These are phyloP conservation scores for Serripes groenlandicus DNA, from an alignment of 2,888 invertebrate species.

Conservation along the genomic window DNA sequence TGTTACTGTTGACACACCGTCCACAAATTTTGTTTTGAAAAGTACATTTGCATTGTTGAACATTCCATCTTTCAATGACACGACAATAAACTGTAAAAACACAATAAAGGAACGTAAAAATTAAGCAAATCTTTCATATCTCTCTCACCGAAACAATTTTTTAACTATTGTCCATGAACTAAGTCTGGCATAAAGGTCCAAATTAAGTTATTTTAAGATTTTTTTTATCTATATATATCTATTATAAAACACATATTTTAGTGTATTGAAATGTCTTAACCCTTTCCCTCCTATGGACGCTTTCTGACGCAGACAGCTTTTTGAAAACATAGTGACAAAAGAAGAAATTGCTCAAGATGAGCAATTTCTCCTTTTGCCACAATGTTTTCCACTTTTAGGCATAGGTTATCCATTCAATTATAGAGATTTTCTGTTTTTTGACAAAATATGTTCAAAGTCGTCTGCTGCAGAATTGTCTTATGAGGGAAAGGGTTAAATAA, in stretches of 20 bases:
- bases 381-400: neutral
- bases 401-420: too few relatives aligned
- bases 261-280: too few relatives aligned
- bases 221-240: too few relatives aligned
- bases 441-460: too few relatives aligned
- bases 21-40: constrained; percentile 97
- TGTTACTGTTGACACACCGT: constrained; percentile 96
- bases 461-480: neutral
- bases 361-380: neutral
- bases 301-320: neutral
- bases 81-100: constrained; percentile 95
- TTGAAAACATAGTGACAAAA: neutral
- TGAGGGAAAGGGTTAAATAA: neutral
- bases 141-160: too few relatives aligned
- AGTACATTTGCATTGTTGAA: constrained; percentile 99
- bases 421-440: too few relatives aligned
- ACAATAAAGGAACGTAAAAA: neutral
- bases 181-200: too few relatives aligned
- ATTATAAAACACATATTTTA: too few relatives aligned
- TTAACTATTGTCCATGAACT: too few relatives aligned
- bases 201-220: too few relatives aligned
- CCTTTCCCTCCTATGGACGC: neutral
- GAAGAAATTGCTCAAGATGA: neutral
- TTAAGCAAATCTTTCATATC: too few relatives aligned
- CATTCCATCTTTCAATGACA: constrained; percentile 99